Evolutionary conservation across 2,113 vertebrate genomes (phyloP), one percentile per base, ranked within the genome.

Genomic region (Gnathonemus longibarbis): DNA sequence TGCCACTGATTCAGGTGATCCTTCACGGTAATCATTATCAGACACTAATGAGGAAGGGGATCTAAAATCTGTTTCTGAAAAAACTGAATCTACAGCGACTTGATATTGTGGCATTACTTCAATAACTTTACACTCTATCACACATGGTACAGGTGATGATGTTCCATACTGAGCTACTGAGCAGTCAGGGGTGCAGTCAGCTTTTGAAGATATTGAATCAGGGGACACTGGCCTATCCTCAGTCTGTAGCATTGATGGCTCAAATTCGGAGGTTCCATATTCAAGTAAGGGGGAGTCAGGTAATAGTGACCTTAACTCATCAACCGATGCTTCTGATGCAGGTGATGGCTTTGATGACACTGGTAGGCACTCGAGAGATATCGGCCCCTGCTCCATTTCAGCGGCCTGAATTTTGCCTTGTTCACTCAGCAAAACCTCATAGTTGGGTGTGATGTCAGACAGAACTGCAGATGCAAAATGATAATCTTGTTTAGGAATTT

Each of bases 261-360:
- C 53, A 88, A 89, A 84, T 86, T 89, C 88, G 42, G 11, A 89
- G 31, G 90, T 77, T 87, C 53, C 90, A 42, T 17, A 27, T 5
- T 91, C 80, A 42, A 66, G 89, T 52, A 91, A 46, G 1, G 89
- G 88, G 11, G 93, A 96, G 83, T 93, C 93, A 90, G 92, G 93
- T 42, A 91, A 90, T 15, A 93, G 39, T 49, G 2, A 42, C 11
- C 77, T 91, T 56, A 85, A 90, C 66, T 93, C 90, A 91, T 93
- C 90, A 83, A 87, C 90, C 88, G 92, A 94, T 42, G 35, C 56
- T 58, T 88, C 84, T 90, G 94, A 95, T n/a, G 53, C 90, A 62
- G 93, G 91, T 86, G 94, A 95, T 62, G n/a, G n/a, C 58, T 27
- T 27, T 66, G 89, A 89, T 90, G 92, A 93, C 42, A 93, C 80